phyloP scores from a whole-genome alignment of 2,797 vertebrate species.

The Protonibea diacanthus region DNA sequence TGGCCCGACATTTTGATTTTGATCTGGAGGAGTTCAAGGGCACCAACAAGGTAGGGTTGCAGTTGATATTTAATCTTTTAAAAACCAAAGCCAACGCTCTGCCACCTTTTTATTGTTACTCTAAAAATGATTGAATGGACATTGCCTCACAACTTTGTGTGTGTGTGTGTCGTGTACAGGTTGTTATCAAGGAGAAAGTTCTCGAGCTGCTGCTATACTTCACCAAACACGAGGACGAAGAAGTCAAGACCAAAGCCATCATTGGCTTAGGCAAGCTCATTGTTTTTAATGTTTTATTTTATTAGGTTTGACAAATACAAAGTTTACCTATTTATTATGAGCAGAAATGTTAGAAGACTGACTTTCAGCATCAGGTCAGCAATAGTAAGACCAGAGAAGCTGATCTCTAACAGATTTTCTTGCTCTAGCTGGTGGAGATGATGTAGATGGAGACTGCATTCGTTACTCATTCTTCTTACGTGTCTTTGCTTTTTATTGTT shows the following conservation, averaged over 20 bases:
- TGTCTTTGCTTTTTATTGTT: conserved; percentile 23
- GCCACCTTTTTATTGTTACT: neutral
- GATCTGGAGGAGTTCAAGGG: conserved; percentile 97
- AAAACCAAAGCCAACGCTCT: neutral
- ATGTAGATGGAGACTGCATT: neutral
- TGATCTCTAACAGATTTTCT: neutral
- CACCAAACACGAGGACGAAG: conserved; percentile 96
- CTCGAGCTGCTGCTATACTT: conserved; percentile 97
- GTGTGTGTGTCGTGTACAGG: conserved; percentile 76
- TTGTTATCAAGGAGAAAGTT: conserved; percentile 98
- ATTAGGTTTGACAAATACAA: neutral
- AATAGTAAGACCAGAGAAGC: neutral
- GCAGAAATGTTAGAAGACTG: neutral
- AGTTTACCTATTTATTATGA: conserved; percentile 8
- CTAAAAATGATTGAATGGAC: neutral
- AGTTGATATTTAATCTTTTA: neutral
- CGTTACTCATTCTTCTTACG: conserved; percentile 12
- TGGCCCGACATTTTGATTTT: conserved; percentile 98
- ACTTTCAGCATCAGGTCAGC: neutral
- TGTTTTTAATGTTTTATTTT: neutral
- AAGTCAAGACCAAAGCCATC: conserved; percentile 98
- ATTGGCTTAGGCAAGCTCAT: conserved; percentile 93
- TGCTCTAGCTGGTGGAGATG: neutral
- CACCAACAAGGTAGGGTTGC: conserved; percentile 89
- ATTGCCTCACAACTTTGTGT: neutral